Percentiles rank a stretch among this genome's conserved stretches.
Conservation (phyloP, 2,797 vertebrate species). For the Siniperca scherzeri region DNA sequence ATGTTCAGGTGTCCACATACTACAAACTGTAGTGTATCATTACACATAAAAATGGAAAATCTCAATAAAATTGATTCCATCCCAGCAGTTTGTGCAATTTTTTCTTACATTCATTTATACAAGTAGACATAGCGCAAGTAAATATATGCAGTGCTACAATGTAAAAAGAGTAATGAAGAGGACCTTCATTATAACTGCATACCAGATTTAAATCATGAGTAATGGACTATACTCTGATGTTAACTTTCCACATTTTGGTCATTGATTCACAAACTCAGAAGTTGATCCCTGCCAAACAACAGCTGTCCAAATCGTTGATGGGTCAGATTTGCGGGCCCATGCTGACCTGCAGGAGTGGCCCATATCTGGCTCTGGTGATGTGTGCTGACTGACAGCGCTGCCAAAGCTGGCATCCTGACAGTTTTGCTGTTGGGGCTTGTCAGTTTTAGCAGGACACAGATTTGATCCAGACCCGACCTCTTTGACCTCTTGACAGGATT, state of each 20-base stretch:
- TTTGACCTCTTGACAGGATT: conserved; percentile 77
- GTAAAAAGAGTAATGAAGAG: background rate
- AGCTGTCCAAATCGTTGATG: conserved; percentile 63
- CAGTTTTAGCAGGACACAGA: conserved; percentile 74
- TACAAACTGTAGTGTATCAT: background rate
- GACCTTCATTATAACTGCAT: background rate
- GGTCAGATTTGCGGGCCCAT: conserved; percentile 50
- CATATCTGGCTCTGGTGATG: conserved; percentile 68
- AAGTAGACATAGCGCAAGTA: background rate
- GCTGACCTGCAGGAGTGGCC: conserved; percentile 63
- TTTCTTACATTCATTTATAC: background rate
- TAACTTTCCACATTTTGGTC: conserved; percentile 44
- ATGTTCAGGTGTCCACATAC: background rate
- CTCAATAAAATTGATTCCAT: background rate
- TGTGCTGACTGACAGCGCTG: conserved; percentile 74
- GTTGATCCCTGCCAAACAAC: conserved; percentile 53
- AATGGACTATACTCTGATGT: conserved; percentile 3
- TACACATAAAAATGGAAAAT: background rate
- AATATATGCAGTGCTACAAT: background rate
- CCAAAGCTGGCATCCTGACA: conserved; percentile 75
- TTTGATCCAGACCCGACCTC: conserved; percentile 78
- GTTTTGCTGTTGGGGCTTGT: conserved; percentile 76
- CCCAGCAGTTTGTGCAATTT: background rate
- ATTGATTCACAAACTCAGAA: conserved; percentile 35
- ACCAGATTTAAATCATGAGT: background rate